Evolutionary conservation across 1,140 invertebrate genomes (phyloP), one percentile per base, ranked within the genome.

Genomic region (Apis florea): DNA sequence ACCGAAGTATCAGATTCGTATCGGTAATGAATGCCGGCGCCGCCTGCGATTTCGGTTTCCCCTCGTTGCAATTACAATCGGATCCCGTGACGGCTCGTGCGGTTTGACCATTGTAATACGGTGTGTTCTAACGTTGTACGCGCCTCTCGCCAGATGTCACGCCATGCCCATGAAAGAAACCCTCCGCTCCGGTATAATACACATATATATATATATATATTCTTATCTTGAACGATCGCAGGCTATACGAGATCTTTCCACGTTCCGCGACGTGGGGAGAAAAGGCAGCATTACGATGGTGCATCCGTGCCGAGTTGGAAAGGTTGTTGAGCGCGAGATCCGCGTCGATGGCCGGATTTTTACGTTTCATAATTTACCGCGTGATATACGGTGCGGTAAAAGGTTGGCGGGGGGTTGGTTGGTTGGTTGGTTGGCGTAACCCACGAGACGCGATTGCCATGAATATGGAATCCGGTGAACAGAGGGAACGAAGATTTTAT

Each of bases 81-180:
- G 49, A 72, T 83, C 71, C 63, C 81, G 81, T 83, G 85, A 83
- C 76, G 78, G 68, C 77, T 72, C 19, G 66, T 76, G 84, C 85
- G 85, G 85, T 87, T 86, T 83, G 72, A 87, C 82, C 77, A 85
- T 83, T 80, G 85, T 87, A 86, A 87, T 81, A 63, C 63, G 49
- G 72, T 75, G 72, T 75, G 80, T 83, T 75, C 73, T 86, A 83
- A 80, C 85, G 77, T 83, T 87, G 71, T 59, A 77, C 71, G 83
- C 82, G 79, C 72, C 76, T 83, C 81, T 83, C 81, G 82, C 73
- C 86, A 82, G 85, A 87, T 87, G 86, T 87, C 85, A 86, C 82
- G 31, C 31, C 31, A 74, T 68, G 85, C 72, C 58, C 69, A 54
- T 86, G 76, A 84, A 87, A 87, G 85, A 3, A 75, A 87, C 86